Conservation (phyloP, 2,113 vertebrate species). For the Hippocampus mohnikei region DNA sequence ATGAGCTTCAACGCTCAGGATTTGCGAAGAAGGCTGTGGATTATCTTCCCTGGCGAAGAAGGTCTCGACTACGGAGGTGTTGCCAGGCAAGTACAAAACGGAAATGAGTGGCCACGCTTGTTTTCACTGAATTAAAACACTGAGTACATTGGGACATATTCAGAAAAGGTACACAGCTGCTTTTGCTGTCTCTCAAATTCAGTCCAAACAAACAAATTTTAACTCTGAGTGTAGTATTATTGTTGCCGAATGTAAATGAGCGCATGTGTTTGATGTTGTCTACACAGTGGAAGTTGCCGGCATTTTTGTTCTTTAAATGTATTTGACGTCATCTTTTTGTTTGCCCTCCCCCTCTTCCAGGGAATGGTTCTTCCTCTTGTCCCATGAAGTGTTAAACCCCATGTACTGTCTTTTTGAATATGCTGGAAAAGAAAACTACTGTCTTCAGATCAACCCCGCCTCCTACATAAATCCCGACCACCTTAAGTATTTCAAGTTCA, state of each 20-base stretch:
- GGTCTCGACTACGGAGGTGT: conserved; percentile 98
- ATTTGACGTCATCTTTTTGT: background rate
- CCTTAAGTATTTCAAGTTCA: conserved; percentile 96
- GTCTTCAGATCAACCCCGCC: conserved; percentile 96
- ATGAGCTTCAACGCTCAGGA: conserved; percentile 97
- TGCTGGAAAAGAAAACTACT: conserved; percentile 98
- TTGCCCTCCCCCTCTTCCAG: conserved; percentile 58
- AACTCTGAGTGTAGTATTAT: no score
- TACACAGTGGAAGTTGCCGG: no score
- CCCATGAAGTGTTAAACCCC: conserved; percentile 96
- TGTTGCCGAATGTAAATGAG: no score
- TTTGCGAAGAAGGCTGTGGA: conserved; percentile 90
- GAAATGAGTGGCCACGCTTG: background rate
- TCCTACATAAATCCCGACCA: conserved; percentile 98
- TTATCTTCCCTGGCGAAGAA: conserved; percentile 98
- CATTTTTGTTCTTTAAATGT: background rate
- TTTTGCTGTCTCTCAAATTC: no score
- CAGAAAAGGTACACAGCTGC: no score
- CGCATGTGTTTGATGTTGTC: no score
- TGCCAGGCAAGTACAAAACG: conserved; percentile 74
- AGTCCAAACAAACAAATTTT: no score
- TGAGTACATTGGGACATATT: background rate
- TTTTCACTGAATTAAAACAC: background rate
- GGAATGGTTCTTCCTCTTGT: conserved; percentile 99
- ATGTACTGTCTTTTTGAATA: conserved; percentile 99